Evolutionary conservation across 2,797 vertebrate genomes (phyloP), one percentile per base, ranked within the genome.

Genomic region (Aeoliscus strigatus): DNA sequence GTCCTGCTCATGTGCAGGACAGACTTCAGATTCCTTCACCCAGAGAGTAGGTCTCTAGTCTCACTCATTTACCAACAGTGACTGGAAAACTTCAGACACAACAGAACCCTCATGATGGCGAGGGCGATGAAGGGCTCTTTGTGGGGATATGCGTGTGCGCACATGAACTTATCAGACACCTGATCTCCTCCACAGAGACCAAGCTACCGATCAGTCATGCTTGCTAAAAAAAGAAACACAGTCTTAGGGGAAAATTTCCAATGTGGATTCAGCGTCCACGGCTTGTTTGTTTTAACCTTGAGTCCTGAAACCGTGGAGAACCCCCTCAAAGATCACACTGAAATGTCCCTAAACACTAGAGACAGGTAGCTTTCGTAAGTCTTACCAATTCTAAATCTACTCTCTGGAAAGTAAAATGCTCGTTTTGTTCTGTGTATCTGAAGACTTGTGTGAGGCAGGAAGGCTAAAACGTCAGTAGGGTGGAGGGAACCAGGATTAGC

Each of bases 261-360:
- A 14, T 9, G 14, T 13, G 43, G 12, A 14, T 35, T 42, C 14
- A 17, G 18, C 2, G 21, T 60, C 53, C 70, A 70, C 51, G 15
- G 57, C 15, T 23, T 51, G 51, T 70, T 73, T 78, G 57, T 65
- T 63, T 45, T 13, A 46, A 58, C 13, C 3, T 23, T 6, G 17
- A 56, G 34, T 28, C 15, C 38, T 34, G 45, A 6, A 67, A 59
- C 61, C 49, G 48, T 51, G 50, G 53, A 55, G 10, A 41, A 61
- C 63, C 48, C n/a, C 41, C 49, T 41, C 28, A 51, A 4, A 39
- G 53, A 10, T 25, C 51, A 65, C 13, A 10, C 58, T 50, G 42
- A 42, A 68, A 27, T 68, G 78, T 72, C 54, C 38, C 63, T 42
- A 34, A 45, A 61, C 27, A 41, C 16, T 29, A n/a, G n/a, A 54